Evolutionary conservation across 1,140 invertebrate genomes (phyloP), one percentile per base, ranked within the genome.

Genomic region (Vanessa atalanta): DNA sequence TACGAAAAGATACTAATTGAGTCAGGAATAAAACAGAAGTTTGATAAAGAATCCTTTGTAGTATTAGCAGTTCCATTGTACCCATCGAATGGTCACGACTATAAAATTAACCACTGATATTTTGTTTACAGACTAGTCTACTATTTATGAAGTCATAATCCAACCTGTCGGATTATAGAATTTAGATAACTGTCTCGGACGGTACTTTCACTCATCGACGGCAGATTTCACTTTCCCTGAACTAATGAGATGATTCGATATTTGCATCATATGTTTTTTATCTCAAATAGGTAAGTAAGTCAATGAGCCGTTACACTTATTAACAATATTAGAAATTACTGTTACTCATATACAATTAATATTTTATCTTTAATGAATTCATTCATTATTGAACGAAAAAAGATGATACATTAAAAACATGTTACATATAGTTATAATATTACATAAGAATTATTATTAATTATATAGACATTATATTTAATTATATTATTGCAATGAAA

Each of bases 181-280:
- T 88, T 88, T 89, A 86, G 86, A 88, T 87, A 87, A 88, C 84
- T 79, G 82, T 82, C 79, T 78, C 73, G 77, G 68, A 63, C 51
- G 51, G 75, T 68, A 87, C 88, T 90, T 90, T 90, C 88, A 86
- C 88, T 88, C 67, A 81, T 86, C 79, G 79, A 72, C 79, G 55
- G 75, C 79, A 63, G 80, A 83, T 83, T 82, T 86, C 84, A 83
- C 85, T 86, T 83, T 82, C 80, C 70, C 73, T 69, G 64, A 77
- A 79, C 80, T 83, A 81, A 76, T 82, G 79, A 83, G 73, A 75
- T 71, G 73, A 76, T 80, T 81, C 78, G 78, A 82, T 70, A 79
- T 66, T 87, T 83, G 76, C 64, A 55, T 70, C 70, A 77, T 71
- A 65, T 75, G n/a, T 53, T n/a, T 15, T 43, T 43, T 43, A 43